These are phyloP conservation scores for Agriopis marginaria DNA, from an alignment of 2,888 invertebrate species.

Conservation along the genomic window DNA sequence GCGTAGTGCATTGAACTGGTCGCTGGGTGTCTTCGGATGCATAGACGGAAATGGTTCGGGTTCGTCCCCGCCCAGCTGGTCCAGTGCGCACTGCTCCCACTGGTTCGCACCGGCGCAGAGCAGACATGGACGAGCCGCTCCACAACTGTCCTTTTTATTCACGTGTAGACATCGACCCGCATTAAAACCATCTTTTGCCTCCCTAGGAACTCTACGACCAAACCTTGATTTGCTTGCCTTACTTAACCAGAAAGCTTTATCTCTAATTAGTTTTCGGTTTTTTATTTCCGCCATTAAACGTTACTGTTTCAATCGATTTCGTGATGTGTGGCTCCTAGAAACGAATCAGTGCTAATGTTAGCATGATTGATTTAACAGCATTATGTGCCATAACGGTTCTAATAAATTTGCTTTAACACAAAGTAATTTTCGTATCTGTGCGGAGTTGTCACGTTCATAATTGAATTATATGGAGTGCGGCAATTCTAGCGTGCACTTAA, in stretches of 20 bases:
- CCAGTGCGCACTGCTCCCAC: conserved; percentile 62
- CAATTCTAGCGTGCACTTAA: conserved; percentile 81
- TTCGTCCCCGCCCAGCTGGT: conserved; percentile 48
- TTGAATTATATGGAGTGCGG: conserved; percentile 78
- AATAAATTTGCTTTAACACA: conserved; percentile 36
- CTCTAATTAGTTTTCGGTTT: background rate
- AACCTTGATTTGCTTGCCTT: conserved; percentile 2
- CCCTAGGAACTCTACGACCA: conserved; percentile 15
- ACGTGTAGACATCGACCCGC: conserved; percentile 26
- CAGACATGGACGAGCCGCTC: conserved; percentile 51
- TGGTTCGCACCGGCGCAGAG: conserved; percentile 63
- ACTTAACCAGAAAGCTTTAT: background rate
- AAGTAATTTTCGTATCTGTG: conserved; percentile 46
- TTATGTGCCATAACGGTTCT: conserved; percentile 21
- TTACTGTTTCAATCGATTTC: conserved; percentile 2
- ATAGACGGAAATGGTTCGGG: conserved; percentile 66
- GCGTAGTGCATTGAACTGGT: conserved; percentile 67
- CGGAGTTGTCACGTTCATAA: conserved; percentile 71
- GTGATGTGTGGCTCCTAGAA: background rate
- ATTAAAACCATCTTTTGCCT: conserved; percentile 15
- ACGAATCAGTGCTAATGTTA: conserved; percentile 13
- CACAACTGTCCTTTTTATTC: conserved; percentile 35
- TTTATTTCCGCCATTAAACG: background rate
- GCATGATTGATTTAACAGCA: conserved; percentile 17
- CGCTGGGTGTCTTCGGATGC: conserved; percentile 48